Percentiles rank a stretch among this genome's conserved stretches.
Conservation (phyloP, 2,113 vertebrate genomes). For the Solea solea region DNA sequence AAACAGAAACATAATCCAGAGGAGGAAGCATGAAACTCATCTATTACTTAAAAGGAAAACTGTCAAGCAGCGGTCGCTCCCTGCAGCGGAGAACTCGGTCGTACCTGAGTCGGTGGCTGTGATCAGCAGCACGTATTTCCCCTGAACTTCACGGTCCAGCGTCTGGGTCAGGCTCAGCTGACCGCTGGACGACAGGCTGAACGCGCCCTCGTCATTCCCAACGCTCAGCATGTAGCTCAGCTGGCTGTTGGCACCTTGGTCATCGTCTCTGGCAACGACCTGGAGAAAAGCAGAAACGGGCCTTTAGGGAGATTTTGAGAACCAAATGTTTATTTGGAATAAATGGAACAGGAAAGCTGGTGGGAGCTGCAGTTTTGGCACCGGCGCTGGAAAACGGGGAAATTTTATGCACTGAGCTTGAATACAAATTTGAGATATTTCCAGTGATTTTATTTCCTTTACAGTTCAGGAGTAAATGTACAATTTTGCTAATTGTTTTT, state of each 20-base stretch:
- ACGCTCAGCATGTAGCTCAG: constrained; percentile 86
- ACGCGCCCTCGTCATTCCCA: constrained; percentile 87
- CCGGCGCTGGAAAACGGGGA: not conserved
- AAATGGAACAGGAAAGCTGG: not conserved
- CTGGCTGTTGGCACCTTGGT: constrained; percentile 89
- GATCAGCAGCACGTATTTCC: constrained; percentile 85
- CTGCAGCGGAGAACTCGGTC: not conserved
- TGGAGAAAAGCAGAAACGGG: constrained; percentile 57
- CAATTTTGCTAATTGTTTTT: too few relatives aligned
- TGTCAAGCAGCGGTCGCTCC: constrained; percentile 7
- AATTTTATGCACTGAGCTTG: not conserved
- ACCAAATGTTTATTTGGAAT: not conserved
- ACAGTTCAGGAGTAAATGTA: not conserved
- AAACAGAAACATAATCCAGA: constrained; percentile 16
- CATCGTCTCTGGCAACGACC: constrained; percentile 95
- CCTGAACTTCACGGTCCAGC: constrained; percentile 89
- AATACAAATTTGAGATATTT: not conserved
- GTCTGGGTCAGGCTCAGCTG: constrained; percentile 87
- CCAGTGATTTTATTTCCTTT: not conserved
- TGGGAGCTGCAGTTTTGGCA: not conserved
- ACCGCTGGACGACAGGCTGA: constrained; percentile 87
- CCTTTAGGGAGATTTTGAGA: not conserved
- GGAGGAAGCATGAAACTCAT: not conserved
- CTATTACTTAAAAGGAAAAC: constrained; percentile 8
- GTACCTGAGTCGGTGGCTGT: constrained; percentile 92